Evolutionary conservation across 2,888 invertebrate genomes (phyloP), one percentile per base, ranked within the genome.

Genomic region (Leucophenga maculata): DNA sequence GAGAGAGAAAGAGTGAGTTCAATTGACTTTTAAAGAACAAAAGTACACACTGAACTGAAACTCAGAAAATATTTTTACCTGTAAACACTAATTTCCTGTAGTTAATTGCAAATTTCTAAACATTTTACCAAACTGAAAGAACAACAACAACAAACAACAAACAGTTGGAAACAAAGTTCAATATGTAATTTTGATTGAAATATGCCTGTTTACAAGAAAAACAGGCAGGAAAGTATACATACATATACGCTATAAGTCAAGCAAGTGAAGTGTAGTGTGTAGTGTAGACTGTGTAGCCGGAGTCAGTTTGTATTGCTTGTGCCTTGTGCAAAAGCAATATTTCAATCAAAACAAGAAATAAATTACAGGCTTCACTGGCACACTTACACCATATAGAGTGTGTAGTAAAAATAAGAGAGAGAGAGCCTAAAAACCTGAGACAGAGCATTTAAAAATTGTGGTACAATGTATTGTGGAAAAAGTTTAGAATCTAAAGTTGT

Each of bases 331-430:
- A 71, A 80, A 77, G 83, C 81, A 82, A 83, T 84, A 83, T 82
- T 84, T 84, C 84, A 83, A 83, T 84, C 84, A 83, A 80, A 82
- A 81, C 76, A 75, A 71, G 75, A 75, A 71, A 75, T 73, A 73
- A 75, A 73, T 73, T 75, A 73, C 68, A 72, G 71, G 69, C 68
- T 69, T 68, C 69, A 66, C 20, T 22, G 20, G 46, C 52, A 62
- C 50, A 39, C 55, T 48, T 48, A 52, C 16, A 60, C 18, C 13
- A 31, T 16, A n/a, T 50, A 18, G n/a, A 50, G n/a, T 26, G 16
- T 6, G 50, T 16, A 22, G 26, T 16, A 14, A 8, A 50, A 14
- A 50, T 9, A 57, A 22, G 26, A 57, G 57, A 57, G 57, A 26
- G 20, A n/a, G 57, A 16, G 50, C 50, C 50, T 50, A 6, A 50